These are phyloP conservation scores for Nylanderia fulva DNA, from an alignment of 1,140 invertebrate species.

Conservation along the genomic window DNA sequence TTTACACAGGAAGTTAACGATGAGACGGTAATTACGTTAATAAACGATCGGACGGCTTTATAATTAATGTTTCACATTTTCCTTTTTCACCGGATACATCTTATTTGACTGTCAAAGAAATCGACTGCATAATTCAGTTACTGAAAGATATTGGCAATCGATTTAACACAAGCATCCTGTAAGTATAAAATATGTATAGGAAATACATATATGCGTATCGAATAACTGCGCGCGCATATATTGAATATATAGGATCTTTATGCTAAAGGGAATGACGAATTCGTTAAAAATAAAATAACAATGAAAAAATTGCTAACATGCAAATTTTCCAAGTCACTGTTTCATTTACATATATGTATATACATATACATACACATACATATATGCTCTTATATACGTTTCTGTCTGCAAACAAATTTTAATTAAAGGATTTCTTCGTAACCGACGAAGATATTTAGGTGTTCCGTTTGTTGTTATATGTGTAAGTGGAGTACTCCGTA, in stretches of 20 bases:
- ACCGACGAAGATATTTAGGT: constrained; percentile 18
- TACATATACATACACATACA: neutral
- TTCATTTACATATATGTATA: neutral
- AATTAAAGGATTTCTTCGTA: constrained; percentile 51
- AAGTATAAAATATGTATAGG: neutral
- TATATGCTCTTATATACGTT: neutral
- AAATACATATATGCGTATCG: no score
- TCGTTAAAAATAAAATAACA: constrained; percentile 5
- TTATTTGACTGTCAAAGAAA: constrained; percentile 26
- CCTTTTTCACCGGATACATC: neutral
- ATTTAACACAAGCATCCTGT: neutral
- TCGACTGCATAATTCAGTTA: constrained; percentile 23
- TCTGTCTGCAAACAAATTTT: constrained; percentile 30
- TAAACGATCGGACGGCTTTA: constrained; percentile 12
- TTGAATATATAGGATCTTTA: neutral
- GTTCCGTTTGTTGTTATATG: neutral
- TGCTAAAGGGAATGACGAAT: neutral
- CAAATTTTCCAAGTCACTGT: neutral
- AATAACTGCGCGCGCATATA: neutral
- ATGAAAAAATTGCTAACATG: neutral
- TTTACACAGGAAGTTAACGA: constrained; percentile 47
- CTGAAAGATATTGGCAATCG: neutral
- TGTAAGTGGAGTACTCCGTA: constrained; percentile 22
- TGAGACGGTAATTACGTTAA: constrained; percentile 55
- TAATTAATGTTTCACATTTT: constrained; percentile 41